These are phyloP conservation scores for Chaenocephalus aceratus DNA, from an alignment of 2,113 vertebrate species.

Conservation along the genomic window DNA sequence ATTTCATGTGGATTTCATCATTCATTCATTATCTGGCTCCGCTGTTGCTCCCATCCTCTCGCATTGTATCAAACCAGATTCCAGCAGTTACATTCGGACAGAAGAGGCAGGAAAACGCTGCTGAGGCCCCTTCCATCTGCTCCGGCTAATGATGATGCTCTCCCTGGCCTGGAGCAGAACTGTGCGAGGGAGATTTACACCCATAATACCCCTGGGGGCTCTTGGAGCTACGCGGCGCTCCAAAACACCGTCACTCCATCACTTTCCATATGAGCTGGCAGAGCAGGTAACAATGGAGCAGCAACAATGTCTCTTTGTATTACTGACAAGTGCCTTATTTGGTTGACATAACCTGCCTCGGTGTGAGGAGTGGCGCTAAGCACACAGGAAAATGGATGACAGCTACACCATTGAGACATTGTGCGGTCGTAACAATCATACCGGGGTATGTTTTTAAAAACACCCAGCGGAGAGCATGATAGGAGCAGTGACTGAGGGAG, in stretches of 20 bases:
- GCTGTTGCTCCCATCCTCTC: slow-evolving; percentile 55
- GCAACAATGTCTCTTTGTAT: slow-evolving; percentile 80
- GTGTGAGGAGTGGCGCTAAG: slow-evolving; percentile 65
- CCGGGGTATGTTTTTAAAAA: slow-evolving; percentile 55
- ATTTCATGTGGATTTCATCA: slow-evolving; percentile 83
- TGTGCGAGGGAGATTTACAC: slow-evolving; percentile 79
- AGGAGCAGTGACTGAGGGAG: slow-evolving; percentile 47
- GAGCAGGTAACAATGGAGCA: slow-evolving; percentile 76
- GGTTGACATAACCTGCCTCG: slow-evolving; percentile 77
- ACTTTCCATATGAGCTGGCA: slow-evolving; percentile 78
- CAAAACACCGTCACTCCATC: slow-evolving; percentile 77
- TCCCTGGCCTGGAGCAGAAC: slow-evolving; percentile 77
- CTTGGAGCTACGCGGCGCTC: slow-evolving; percentile 47
- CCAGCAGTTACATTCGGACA: slow-evolving; percentile 65
- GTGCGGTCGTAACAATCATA: slow-evolving; percentile 71
- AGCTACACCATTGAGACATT: slow-evolving; percentile 77
- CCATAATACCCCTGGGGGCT: slow-evolving; percentile 75
- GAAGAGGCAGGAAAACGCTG: slow-evolving; percentile 47
- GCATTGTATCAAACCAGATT: slow-evolving; percentile 70
- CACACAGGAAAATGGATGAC: slow-evolving; percentile 71
- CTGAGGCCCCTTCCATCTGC: slow-evolving; percentile 76
- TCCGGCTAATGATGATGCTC: slow-evolving; percentile 78
- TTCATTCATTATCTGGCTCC: slow-evolving; percentile 70
- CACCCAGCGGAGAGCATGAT: slow-evolving; percentile 47
- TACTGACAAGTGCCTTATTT: slow-evolving; percentile 82